Conservation (phyloP, 2,888 invertebrate genomes). For the Alsophila aescularia region DNA sequence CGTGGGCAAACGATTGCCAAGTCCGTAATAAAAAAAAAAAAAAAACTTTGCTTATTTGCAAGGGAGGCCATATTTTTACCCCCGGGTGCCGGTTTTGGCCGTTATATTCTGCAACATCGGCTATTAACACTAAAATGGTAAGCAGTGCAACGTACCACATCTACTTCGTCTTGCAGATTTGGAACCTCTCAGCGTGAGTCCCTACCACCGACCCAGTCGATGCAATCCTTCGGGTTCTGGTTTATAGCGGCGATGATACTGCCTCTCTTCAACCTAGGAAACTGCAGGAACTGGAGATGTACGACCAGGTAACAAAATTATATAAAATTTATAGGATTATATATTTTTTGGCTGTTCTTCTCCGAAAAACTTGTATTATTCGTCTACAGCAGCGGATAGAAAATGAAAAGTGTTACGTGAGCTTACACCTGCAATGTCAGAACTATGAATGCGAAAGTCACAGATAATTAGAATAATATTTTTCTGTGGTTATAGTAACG, state of each 20-base stretch:
- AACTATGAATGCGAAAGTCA: too few relatives aligned
- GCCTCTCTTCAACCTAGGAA: conserved; percentile 53
- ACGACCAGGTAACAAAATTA: conserved; percentile 52
- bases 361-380: too few relatives aligned
- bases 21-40: too few relatives aligned
- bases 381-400: too few relatives aligned
- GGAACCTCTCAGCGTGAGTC: conserved; percentile 47
- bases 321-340: neutral
- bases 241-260: conserved; percentile 61
- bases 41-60: neutral
- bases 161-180: conserved; percentile 38
- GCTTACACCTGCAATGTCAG: too few relatives aligned
- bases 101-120: neutral
- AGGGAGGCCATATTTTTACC: conserved; percentile 5
- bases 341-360: too few relatives aligned
- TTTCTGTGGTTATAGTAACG: too few relatives aligned
- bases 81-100: neutral
- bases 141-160: neutral
- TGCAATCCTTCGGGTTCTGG: conserved; percentile 49
- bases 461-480: too few relatives aligned
- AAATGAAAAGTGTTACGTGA: too few relatives aligned
- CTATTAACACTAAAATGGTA: neutral
- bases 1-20: too few relatives aligned
- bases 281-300: conserved; percentile 49
- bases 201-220: conserved; percentile 36